phyloP scores from a whole-genome alignment of 2,797 vertebrate species.

The Acrossocheilus wenchowensis region DNA sequence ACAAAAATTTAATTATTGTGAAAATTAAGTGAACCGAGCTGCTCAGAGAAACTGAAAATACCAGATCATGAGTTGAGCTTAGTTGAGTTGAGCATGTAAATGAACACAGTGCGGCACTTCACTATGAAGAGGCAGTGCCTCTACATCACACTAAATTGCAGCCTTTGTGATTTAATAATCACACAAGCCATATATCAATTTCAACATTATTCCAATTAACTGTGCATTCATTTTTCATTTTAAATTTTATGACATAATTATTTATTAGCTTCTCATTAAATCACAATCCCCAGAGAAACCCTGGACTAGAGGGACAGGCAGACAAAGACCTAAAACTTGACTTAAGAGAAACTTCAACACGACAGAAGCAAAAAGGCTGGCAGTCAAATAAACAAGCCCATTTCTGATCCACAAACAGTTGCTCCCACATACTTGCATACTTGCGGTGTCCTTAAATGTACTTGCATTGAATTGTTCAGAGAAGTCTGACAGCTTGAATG shows the following conservation, averaged over 20 bases:
- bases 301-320: not conserved
- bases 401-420: constrained; percentile 39
- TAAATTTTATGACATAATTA: not conserved
- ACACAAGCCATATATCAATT: not conserved
- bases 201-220: not conserved
- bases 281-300: not conserved
- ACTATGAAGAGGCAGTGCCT: not conserved
- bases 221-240: not conserved
- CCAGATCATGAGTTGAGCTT: not conserved
- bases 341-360: not conserved
- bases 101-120: not conserved
- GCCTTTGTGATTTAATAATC: not conserved
- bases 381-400: constrained; percentile 18
- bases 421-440: constrained; percentile 2
- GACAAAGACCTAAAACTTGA: not conserved
- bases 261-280: not conserved
- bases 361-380: constrained; percentile 24
- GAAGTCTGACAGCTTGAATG: constrained; percentile 55
- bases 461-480: constrained; percentile 53
- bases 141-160: not conserved
- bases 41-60: not conserved
- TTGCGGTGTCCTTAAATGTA: constrained; percentile 47
- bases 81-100: not conserved
- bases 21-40: not conserved
- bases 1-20: not conserved